Conservation (phyloP, 1,140 invertebrate species). For the Cecropterus lyciades region DNA sequence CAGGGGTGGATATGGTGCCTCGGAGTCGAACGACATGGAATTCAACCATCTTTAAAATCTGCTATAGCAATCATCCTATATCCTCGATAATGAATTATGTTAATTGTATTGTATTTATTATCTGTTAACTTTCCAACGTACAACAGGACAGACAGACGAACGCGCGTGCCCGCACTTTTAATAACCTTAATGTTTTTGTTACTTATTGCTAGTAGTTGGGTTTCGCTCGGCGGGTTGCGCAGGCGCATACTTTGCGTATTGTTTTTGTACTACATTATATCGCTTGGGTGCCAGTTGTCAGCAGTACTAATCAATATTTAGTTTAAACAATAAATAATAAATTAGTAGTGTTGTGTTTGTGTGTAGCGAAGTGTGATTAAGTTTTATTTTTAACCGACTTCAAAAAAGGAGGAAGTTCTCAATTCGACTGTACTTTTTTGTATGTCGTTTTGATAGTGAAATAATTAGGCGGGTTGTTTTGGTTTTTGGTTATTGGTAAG, state of each 20-base stretch:
- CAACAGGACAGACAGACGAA: constrained; percentile 22
- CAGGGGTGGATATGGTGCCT: too few species aligned
- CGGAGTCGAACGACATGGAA: too few species aligned
- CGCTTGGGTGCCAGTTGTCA: background rate
- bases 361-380: background rate
- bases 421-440: too few species aligned
- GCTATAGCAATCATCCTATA: background rate
- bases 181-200: constrained; percentile 18
- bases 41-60: too few species aligned
- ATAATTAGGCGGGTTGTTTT: too few species aligned
- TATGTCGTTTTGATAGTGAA: too few species aligned
- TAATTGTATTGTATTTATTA: constrained; percentile 22
- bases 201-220: constrained; percentile 23
- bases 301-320: constrained; percentile 8
- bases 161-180: constrained; percentile 26
- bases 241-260: constrained; percentile 14
- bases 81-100: constrained; percentile 23
- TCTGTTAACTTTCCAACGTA: constrained; percentile 29
- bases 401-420: too few species aligned
- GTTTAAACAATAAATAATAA: constrained; percentile 2
- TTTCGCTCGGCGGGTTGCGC: constrained; percentile 22
- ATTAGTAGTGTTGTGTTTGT: constrained; percentile 3
- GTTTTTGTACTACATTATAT: background rate
- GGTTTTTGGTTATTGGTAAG: too few species aligned
- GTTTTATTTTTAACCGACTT: too few species aligned